A percentile compares a stretch with the other conserved stretches of the same genome.
These are phyloP conservation scores for Emydura subglobosa DNA, from an alignment of 2,113 vertebrate genomes.

Conservation along the genomic window DNA sequence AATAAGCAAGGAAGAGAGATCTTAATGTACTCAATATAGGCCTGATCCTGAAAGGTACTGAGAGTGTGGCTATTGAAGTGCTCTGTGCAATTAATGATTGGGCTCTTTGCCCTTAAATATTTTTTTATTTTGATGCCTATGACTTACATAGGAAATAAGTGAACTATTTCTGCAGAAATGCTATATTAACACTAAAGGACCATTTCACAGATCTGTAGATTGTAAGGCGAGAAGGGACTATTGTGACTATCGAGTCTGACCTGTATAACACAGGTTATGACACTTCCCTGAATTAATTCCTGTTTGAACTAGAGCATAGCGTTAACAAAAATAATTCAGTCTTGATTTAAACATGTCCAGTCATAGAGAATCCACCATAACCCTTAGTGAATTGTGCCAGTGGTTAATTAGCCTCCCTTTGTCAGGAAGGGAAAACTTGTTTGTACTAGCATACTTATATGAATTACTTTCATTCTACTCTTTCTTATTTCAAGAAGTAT, in stretches of 20 bases:
- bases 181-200: neutral
- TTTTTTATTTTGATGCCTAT: neutral
- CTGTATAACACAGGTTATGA: neutral
- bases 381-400: neutral
- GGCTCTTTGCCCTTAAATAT: neutral
- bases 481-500: neutral
- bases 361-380: neutral
- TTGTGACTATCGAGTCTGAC: rapidly evolving
- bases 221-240: neutral
- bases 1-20: neutral
- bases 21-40: rapidly evolving
- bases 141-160: neutral
- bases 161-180: neutral
- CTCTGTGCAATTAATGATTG: rapidly evolving
- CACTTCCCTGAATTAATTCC: neutral
- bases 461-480: neutral
- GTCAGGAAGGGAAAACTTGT: neutral
- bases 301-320: neutral
- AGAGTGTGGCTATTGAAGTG: neutral
- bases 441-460: neutral
- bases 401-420: neutral
- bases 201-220: neutral
- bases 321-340: neutral
- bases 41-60: neutral
- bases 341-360: neutral